Evolutionary conservation across 2,113 vertebrate genomes (phyloP), one percentile per base, ranked within the genome.

Genomic region (Esox niger): DNA sequence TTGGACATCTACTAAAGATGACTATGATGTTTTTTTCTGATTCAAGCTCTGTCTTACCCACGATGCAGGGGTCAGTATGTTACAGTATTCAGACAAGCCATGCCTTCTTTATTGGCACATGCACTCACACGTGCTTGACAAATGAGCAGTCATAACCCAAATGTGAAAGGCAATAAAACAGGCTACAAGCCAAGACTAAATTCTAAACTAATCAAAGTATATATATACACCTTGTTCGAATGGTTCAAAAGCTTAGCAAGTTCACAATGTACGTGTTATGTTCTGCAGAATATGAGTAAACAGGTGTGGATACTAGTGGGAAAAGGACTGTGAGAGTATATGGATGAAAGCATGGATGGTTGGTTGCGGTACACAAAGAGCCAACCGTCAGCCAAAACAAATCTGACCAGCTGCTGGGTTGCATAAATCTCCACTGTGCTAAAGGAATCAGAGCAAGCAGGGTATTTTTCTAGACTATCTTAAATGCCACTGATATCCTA

Each of bases 1-100:
- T 30, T 52, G 57, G 64, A n/a, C n/a, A n/a, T n/a, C n/a, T n/a
- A n/a, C 74, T 69, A 71, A 43, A 71, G 49, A 60, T 63, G 59
- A 76, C 58, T 58, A 67, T 61, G 43, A 71, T 67, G 62, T 56
- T 70, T 67, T n/a, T 55, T 23, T 62, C 58, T 58, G 57, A 57
- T 66, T 54, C 64, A 43, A 30, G 72, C 72, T 43, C 23, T n/a
- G 8, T 62, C 31, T 75, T 65, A 21, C n/a, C n/a, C n/a, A n/a
- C n/a, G n/a, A n/a, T 43, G 20, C n/a, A 5, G 23, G 11, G 38
- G 66, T 56, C 63, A 75, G 30, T 52, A 54, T n/a, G 31, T 73
- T 65, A 61, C n/a, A n/a, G n/a, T n/a, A n/a, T 49, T 74, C 65
- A 68, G 27, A 57, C 27, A 63, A 31, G 65, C 49, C 43, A 35